Evolutionary conservation across 2,888 invertebrate species (phyloP), one percentile per base, ranked within the genome.

Genomic region (Dichetophora obliterata): DNA sequence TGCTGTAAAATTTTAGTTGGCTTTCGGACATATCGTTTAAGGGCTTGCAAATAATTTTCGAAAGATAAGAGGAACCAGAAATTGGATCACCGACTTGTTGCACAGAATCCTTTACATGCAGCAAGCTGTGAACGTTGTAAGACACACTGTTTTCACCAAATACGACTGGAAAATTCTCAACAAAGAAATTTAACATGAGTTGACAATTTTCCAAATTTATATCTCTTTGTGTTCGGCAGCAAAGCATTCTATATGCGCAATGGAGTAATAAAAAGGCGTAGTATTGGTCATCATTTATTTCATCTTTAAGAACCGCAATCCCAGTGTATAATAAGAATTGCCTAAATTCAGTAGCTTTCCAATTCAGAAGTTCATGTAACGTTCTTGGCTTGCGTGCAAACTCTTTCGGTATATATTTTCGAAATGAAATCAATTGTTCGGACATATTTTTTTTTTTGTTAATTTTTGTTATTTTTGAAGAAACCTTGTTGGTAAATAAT

Each of bases 161-260:
- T 52, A 69, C 27, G 0, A 52, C n/a, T 6, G 69, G 69, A 52
- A 69, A 69, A n/a, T 52, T 69, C 19, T 69, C 22, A n/a, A 68
- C 50, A 68, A 68, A 68, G 5, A 48, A 68, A 5, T 68, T 11
- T 3, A 48, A 37, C 50, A 68, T 22, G 2, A 22, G 24, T 68
- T 68, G 48, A 3, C 22, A 6, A 2, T 4, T 16, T 14, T 22
- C 22, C 1, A 68, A 5, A 22, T 68, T 68, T 48, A 19, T 6
- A 16, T 9, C 1, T 48, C 22, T 48, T 2, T 19, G 11, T 24
- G 43, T 68, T 6, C 19, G 48, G 16, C 48, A 48, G 4, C 3
- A 48, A 24, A 68, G 22, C 50, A 48, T 5, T 5, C 68, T 19
- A 68, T 8, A 68, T 24, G 8, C 5, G 1, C 68, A 68, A n/a